Conservation (phyloP, 1,140 invertebrate genomes). For the Ceratosolen fusciceps region DNA sequence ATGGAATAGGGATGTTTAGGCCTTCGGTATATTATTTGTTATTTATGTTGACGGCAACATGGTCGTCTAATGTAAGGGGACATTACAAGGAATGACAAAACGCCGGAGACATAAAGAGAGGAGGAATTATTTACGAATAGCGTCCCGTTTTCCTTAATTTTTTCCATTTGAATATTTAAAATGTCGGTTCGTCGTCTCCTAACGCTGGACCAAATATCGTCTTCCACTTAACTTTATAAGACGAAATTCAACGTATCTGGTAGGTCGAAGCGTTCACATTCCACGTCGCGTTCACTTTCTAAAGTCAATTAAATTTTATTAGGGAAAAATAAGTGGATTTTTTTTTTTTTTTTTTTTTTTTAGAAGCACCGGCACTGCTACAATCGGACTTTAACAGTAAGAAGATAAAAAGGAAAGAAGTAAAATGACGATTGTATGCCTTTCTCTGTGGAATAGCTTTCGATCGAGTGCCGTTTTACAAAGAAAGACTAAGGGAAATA, state of each 20-base stretch:
- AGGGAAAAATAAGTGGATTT: not conserved
- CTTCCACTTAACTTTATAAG: not conserved
- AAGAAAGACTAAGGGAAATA: too few relatives aligned
- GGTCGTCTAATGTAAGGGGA: too few relatives aligned
- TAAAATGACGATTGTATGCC: not conserved
- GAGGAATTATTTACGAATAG: too few relatives aligned
- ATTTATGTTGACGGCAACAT: too few relatives aligned
- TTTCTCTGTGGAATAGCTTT: not conserved
- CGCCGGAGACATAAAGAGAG: too few relatives aligned
- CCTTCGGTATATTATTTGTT: too few relatives aligned
- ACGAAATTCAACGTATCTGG: not conserved
- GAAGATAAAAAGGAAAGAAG: not conserved
- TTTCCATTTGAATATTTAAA: too few relatives aligned
- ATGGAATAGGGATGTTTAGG: too few relatives aligned
- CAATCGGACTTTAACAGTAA: not conserved
- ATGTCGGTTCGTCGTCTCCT: too few relatives aligned
- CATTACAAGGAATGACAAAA: too few relatives aligned
- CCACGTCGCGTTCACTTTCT: not conserved
- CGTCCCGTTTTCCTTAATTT: too few relatives aligned
- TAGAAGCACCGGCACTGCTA: not conserved
- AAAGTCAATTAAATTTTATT: slow-evolving; percentile 6
- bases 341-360: too few relatives aligned
- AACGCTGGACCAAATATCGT: not conserved
- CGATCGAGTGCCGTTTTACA: not conserved
- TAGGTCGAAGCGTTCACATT: not conserved